Percentiles rank a stretch among this genome's conserved stretches.
Conservation (phyloP, 2,797 vertebrate genomes). For the Tokudaia tokunoshimensis region DNA sequence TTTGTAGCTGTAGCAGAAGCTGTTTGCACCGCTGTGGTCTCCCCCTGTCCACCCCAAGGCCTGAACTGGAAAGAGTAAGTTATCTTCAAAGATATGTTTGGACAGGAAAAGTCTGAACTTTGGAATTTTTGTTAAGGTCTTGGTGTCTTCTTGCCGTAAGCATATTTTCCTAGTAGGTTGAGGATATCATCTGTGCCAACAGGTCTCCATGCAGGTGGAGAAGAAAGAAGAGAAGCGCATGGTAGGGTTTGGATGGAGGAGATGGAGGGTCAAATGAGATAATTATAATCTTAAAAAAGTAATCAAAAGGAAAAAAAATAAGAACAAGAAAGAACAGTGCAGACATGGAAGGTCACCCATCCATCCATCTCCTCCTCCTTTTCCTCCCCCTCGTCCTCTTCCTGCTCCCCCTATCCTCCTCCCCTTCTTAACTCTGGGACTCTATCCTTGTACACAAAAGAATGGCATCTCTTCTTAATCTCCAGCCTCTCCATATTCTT, state of each 20-base stretch:
- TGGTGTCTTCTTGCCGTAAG: not conserved
- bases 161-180: conserved; percentile 53
- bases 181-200: not conserved
- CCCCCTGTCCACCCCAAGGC: conserved; percentile 64
- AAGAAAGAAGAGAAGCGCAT: not conserved
- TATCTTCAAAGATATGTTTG: conserved; percentile 58
- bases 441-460: not conserved
- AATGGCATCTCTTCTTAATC: not conserved
- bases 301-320: not conserved
- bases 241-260: not conserved
- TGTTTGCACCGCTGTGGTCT: conserved; percentile 56
- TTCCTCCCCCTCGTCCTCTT: not conserved
- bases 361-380: not conserved
- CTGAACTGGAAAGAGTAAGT: conserved; percentile 69
- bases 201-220: not conserved
- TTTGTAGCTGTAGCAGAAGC: conserved; percentile 56
- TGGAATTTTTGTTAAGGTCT: conserved; percentile 6
- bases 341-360: not conserved
- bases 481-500: not conserved
- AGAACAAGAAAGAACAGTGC: not conserved
- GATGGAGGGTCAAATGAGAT: not conserved
- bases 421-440: not conserved
- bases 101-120: conserved; percentile 35
- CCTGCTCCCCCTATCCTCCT: no score
- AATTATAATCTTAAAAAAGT: not conserved